phyloP scores from a whole-genome alignment of 2,888 invertebrate species.

The Rhynchonema sp. region DNA sequence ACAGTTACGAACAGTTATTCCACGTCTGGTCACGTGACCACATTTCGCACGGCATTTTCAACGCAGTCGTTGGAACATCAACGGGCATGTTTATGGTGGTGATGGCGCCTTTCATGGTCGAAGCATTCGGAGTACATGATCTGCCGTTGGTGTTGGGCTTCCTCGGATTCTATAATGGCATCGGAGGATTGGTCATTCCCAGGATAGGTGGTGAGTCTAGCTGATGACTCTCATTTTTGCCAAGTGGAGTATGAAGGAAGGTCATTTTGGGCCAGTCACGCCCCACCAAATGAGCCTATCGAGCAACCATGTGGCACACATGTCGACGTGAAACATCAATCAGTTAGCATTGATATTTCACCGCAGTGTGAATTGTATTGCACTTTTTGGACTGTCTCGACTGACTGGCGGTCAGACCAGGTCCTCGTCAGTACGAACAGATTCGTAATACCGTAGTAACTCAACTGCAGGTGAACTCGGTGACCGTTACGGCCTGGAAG shows the following conservation, averaged over 20 bases:
- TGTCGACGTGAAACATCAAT: too few relatives aligned
- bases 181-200: neutral
- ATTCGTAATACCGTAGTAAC: too few relatives aligned
- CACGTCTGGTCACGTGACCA: neutral
- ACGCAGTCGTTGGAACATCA: neutral
- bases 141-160: neutral
- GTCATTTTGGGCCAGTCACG: too few relatives aligned
- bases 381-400: too few relatives aligned
- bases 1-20: neutral
- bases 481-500: neutral
- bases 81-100: neutral
- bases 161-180: neutral
- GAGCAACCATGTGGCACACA: too few relatives aligned
- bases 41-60: neutral
- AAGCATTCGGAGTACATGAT: neutral
- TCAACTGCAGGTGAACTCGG: neutral
- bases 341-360: too few relatives aligned
- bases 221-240: neutral
- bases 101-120: neutral
- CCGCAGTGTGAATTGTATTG: too few relatives aligned
- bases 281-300: too few relatives aligned
- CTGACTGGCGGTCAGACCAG: too few relatives aligned
- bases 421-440: too few relatives aligned
- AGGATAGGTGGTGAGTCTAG: neutral
- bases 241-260: too few relatives aligned